These are phyloP conservation scores for honey bee (Apis mellifera) DNA, from an alignment of 1,140 invertebrate species.

Conservation along the genomic window Amel_HAv3.1 CM009944.2:7695001-7695500, in stretches of 20 bases:
- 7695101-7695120: too few species aligned
- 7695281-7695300: neutral
- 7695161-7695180: too few species aligned
- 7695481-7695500: neutral
- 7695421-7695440: constrained; percentile 27
- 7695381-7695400: constrained; percentile 7
- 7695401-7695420: constrained; percentile 31
- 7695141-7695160: too few species aligned
- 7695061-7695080: too few species aligned
- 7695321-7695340: neutral
- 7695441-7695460: constrained; percentile 30
- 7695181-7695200: too few species aligned
- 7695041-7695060: too few species aligned
- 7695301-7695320: neutral
- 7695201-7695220: too few species aligned
- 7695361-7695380: constrained; percentile 18
- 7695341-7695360: neutral
- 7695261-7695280: neutral
- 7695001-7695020: neutral
- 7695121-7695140: too few species aligned
- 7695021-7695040: too few species aligned
- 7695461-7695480: constrained; percentile 38
- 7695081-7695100: too few species aligned
- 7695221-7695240: too few species aligned
- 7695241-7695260: too few species aligned